A percentile compares a stretch with the other conserved stretches of the same genome.
phyloP scores from a whole-genome alignment of 2,888 invertebrate genomes.

The Bhutanitis thaidina region DNA sequence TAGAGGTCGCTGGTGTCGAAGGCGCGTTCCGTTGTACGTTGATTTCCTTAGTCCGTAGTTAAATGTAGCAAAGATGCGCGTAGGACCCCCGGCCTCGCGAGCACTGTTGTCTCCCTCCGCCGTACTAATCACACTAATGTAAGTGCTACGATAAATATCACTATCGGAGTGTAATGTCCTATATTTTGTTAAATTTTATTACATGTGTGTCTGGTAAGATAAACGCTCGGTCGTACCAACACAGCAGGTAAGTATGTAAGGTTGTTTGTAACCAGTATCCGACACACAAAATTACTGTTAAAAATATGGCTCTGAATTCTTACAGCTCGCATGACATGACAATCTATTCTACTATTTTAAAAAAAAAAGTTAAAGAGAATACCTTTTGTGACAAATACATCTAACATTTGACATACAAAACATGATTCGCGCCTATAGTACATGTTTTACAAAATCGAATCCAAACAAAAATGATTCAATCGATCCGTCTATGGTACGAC shows the following conservation, averaged over 20 bases:
- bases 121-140: conserved; percentile 55
- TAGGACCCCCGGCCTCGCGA: conserved; percentile 37
- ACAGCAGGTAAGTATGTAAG: too few relatives aligned
- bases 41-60: conserved; percentile 29
- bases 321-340: too few relatives aligned
- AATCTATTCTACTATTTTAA: too few relatives aligned
- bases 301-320: too few relatives aligned
- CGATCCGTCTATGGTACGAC: not conserved
- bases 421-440: too few relatives aligned
- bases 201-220: conserved; percentile 64
- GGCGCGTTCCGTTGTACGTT: conserved; percentile 30
- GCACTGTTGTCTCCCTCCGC: conserved; percentile 70
- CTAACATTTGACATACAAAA: too few relatives aligned
- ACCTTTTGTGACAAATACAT: too few relatives aligned
- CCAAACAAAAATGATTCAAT: not conserved
- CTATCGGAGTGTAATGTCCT: conserved; percentile 67
- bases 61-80: conserved; percentile 28
- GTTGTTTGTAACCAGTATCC: too few relatives aligned
- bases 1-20: conserved; percentile 26
- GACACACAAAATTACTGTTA: too few relatives aligned
- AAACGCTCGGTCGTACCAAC: conserved; percentile 56
- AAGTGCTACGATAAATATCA: conserved; percentile 66
- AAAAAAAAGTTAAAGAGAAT: too few relatives aligned
- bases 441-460: not conserved
- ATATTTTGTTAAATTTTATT: conserved; percentile 78